Evolutionary conservation across 2,888 invertebrate species (phyloP).

Genomic region (Myopa testacea): DNA sequence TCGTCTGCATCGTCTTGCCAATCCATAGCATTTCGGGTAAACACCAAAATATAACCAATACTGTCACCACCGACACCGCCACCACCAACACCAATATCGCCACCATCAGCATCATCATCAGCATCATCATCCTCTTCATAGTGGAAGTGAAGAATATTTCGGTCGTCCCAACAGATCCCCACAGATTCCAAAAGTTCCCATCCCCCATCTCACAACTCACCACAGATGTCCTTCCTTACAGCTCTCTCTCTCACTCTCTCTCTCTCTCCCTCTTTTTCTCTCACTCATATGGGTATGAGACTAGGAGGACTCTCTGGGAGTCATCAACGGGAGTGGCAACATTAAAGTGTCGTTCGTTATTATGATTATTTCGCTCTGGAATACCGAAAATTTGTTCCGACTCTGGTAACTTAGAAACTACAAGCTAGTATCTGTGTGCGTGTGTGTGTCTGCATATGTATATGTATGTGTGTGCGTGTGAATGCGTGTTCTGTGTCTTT

Average conservation of each 20-base stretch:
- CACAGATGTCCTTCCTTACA: too few relatives aligned
- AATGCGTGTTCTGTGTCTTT: not conserved
- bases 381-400: not conserved
- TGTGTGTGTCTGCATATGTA: conserved; percentile 5
- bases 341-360: conserved; percentile 37
- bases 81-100: not conserved
- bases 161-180: not conserved
- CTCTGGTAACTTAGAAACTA: not conserved
- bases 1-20: conserved; percentile 26
- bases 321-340: conserved; percentile 25
- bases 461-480: conserved; percentile 30
- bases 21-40: conserved; percentile 34
- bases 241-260: not conserved
- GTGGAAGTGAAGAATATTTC: not conserved
- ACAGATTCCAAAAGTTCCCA: too few relatives aligned
- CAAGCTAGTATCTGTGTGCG: not conserved
- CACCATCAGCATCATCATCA: conserved; percentile 13
- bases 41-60: conserved; percentile 34
- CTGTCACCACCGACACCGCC: conserved; percentile 15
- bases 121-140: conserved; percentile 6
- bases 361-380: conserved; percentile 29
- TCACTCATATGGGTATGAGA: not conserved
- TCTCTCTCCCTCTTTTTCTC: not conserved
- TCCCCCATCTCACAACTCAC: not conserved
- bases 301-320: not conserved